These are phyloP conservation scores for Oryzias javanicus DNA, from an alignment of 2,113 vertebrate species.

Conservation along the genomic window DNA sequence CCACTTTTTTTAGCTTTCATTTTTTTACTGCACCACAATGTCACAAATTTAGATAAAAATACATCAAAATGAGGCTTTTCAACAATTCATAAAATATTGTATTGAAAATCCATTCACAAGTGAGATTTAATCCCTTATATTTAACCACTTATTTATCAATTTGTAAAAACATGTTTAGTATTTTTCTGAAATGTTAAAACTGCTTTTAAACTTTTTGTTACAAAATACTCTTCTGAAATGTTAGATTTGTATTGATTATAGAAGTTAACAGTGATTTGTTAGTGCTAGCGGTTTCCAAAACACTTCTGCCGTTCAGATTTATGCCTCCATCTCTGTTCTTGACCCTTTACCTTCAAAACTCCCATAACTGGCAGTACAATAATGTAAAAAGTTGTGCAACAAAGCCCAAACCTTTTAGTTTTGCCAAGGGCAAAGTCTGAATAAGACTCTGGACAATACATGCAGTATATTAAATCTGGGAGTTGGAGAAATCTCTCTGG, in stretches of 20 bases:
- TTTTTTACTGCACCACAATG: too few species aligned
- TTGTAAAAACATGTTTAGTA: too few species aligned
- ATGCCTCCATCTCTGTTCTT: background rate
- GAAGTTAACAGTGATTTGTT: too few species aligned
- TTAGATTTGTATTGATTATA: too few species aligned
- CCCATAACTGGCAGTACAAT: slow-evolving; percentile 3
- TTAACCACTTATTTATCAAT: too few species aligned
- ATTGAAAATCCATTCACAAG: too few species aligned
- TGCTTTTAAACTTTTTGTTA: background rate
- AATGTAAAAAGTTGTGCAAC: slow-evolving; percentile 11
- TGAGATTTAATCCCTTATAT: too few species aligned
- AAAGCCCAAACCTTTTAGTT: slow-evolving; percentile 7
- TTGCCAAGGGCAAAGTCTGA: slow-evolving; percentile 29
- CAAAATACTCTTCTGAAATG: background rate
- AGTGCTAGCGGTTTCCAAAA: background rate
- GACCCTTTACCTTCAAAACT: background rate
- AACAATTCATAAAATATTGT: too few species aligned
- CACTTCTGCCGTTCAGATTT: slow-evolving; percentile 4
- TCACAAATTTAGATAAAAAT: too few species aligned
- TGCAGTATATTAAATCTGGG: slow-evolving; percentile 40
- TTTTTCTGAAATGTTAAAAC: background rate
- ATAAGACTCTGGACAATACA: slow-evolving; percentile 28
- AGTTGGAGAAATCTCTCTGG: slow-evolving; percentile 40
- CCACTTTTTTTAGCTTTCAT: too few species aligned
- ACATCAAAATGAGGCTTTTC: too few species aligned